Evolutionary conservation across 2,113 vertebrate species (phyloP).

Genomic region (Brachionichthys hirsutus): DNA sequence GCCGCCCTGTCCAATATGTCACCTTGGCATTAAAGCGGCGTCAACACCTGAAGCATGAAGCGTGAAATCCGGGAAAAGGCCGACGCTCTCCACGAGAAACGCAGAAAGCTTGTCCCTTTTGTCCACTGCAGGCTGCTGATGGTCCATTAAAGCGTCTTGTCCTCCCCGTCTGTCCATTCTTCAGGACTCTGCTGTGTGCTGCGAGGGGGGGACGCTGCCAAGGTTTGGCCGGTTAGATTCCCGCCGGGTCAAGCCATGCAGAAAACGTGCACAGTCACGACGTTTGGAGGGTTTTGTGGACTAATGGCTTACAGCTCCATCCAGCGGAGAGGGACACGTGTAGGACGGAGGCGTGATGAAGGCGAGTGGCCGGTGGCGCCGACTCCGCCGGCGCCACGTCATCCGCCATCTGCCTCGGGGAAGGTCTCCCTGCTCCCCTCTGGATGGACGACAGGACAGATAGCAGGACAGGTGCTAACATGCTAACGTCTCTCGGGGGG

Average conservation of each 20-base stretch:
- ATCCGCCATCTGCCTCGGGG: constrained; percentile 56
- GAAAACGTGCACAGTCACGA: constrained; percentile 48
- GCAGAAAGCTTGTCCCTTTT: constrained; percentile 30
- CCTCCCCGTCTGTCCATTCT: too few species aligned
- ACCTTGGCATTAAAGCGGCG: constrained; percentile 42
- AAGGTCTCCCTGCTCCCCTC: constrained; percentile 46
- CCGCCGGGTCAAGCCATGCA: constrained; percentile 48
- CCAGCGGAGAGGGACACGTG: constrained; percentile 26
- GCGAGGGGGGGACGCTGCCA: constrained; percentile 48
- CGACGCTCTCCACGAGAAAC: constrained; percentile 9
- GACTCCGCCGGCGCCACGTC: constrained; percentile 27
- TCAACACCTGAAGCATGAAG: constrained; percentile 7
- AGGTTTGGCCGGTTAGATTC: constrained; percentile 34
- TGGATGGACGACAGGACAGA: not conserved
- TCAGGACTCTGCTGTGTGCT: constrained; percentile 17
- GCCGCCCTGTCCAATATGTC: constrained; percentile 52
- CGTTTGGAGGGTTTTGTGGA: constrained; percentile 14
- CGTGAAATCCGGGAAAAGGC: constrained; percentile 25
- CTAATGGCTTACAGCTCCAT: constrained; percentile 28
- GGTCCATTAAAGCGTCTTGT: constrained; percentile 35
- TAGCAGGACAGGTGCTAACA: too few species aligned
- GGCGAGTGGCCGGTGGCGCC: not conserved
- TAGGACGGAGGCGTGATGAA: constrained; percentile 13
- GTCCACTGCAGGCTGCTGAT: constrained; percentile 17
- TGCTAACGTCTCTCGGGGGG: too few species aligned